phyloP scores from a whole-genome alignment of 2,113 vertebrate species.

The Pangasianodon hypophthalmus region DNA sequence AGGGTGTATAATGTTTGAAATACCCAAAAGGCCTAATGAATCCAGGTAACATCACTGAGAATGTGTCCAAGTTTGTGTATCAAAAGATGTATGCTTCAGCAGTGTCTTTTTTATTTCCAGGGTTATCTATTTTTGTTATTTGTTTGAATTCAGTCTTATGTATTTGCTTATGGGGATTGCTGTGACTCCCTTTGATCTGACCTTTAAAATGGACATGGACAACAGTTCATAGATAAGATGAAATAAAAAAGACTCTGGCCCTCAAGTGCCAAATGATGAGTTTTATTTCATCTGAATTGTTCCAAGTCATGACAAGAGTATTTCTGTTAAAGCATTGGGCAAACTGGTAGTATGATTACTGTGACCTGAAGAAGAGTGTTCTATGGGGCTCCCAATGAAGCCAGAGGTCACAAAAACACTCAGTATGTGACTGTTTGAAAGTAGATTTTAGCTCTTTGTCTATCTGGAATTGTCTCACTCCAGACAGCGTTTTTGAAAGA shows the following conservation, averaged over 20 bases:
- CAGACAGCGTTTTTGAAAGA: slow-evolving; percentile 18
- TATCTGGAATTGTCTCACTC: slow-evolving; percentile 14
- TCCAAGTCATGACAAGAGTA: neutral
- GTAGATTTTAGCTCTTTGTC: slow-evolving; percentile 9
- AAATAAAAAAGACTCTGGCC: neutral
- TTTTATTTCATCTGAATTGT: slow-evolving; percentile 2
- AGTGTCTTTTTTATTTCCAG: neutral
- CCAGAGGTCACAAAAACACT: slow-evolving; percentile 21
- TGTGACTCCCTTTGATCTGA: neutral
- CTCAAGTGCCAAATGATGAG: neutral
- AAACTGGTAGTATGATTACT: neutral
- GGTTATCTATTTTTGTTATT: neutral
- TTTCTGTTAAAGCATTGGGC: neutral
- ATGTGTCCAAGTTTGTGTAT: neutral
- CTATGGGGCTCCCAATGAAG: neutral
- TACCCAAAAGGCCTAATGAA: neutral
- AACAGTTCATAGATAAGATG: neutral
- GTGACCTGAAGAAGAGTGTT: slow-evolving; percentile 9
- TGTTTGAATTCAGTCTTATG: neutral
- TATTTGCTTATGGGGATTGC: neutral
- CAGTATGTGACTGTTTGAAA: neutral
- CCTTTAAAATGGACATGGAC: neutral
- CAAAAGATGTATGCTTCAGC: neutral
- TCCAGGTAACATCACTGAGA: neutral
- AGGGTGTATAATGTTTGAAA: neutral